Percentiles rank a stretch among this genome's conserved stretches.
These are phyloP conservation scores for Pseudomyrmex gracilis DNA, from an alignment of 1,140 invertebrate species.

Conservation along the genomic window DNA sequence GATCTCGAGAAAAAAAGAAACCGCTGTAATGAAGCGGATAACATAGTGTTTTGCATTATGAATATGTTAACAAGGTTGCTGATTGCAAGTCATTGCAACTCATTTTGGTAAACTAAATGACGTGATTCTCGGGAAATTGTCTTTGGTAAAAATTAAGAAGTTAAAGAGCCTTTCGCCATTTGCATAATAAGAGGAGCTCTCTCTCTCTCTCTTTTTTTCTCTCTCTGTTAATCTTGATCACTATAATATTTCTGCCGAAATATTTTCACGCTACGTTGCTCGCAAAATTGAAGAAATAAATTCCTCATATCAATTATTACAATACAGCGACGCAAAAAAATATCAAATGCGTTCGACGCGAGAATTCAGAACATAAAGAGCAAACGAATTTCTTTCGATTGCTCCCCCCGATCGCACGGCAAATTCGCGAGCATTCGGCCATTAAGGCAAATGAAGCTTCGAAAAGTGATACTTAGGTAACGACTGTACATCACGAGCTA, in stretches of 20 bases:
- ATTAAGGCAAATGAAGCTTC: slow-evolving; percentile 31
- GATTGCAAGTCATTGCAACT: background rate
- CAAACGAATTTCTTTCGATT: background rate
- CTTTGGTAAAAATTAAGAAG: slow-evolving; percentile 8
- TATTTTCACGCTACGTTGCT: slow-evolving; percentile 29
- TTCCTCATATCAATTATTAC: background rate
- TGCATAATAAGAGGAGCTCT: background rate
- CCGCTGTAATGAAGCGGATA: slow-evolving; percentile 13
- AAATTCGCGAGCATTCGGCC: slow-evolving; percentile 17
- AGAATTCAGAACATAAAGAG: background rate
- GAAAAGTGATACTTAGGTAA: slow-evolving; percentile 36
- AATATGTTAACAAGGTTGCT: slow-evolving; percentile 6
- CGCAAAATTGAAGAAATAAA: slow-evolving; percentile 30
- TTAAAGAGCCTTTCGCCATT: background rate
- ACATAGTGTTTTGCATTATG: slow-evolving; percentile 11
- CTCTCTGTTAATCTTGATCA: too few relatives aligned
- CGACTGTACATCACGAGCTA: background rate
- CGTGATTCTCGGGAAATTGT: background rate
- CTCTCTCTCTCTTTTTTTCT: too few relatives aligned
- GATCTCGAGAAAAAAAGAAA: slow-evolving; percentile 11
- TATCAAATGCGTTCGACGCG: background rate
- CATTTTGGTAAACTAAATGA: slow-evolving; percentile 15
- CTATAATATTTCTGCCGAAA: background rate
- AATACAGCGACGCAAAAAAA: background rate
- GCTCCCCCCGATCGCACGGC: background rate